phyloP scores from a whole-genome alignment of 2,888 invertebrate genomes.

The Hemaris fuciformis region DNA sequence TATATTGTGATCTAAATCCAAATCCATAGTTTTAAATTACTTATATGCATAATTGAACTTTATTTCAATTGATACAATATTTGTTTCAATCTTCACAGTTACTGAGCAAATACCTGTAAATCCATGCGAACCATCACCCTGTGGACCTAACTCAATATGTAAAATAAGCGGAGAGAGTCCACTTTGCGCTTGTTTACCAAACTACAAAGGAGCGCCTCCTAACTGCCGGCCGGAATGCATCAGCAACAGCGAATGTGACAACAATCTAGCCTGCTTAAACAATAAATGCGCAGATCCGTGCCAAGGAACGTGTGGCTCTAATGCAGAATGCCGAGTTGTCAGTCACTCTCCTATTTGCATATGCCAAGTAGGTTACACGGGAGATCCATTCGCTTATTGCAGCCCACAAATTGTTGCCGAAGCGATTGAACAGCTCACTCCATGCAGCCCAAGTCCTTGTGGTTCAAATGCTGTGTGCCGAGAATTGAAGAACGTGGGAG shows the following conservation, averaged over 20 bases:
- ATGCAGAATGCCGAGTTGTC: slow-evolving; percentile 88
- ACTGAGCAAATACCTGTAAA: slow-evolving; percentile 59
- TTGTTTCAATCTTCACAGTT: slow-evolving; percentile 40
- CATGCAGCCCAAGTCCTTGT: slow-evolving; percentile 85
- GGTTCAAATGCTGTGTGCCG: slow-evolving; percentile 83
- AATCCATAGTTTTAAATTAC: neutral
- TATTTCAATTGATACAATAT: no score
- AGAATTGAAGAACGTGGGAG: slow-evolving; percentile 83
- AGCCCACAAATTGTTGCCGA: slow-evolving; percentile 53
- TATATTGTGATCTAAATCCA: neutral
- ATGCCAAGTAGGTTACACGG: slow-evolving; percentile 85
- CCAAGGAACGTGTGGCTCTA: slow-evolving; percentile 85
- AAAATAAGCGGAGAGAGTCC: slow-evolving; percentile 84
- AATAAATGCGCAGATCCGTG: slow-evolving; percentile 90
- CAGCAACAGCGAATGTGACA: slow-evolving; percentile 88
- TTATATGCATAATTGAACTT: no score
- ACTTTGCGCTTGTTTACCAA: slow-evolving; percentile 87
- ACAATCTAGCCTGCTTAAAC: slow-evolving; percentile 86
- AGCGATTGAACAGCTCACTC: slow-evolving; percentile 70
- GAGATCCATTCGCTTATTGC: slow-evolving; percentile 89
- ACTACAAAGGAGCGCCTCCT: slow-evolving; percentile 86
- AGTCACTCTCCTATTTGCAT: slow-evolving; percentile 88
- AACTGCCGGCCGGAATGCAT: slow-evolving; percentile 91
- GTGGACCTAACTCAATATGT: slow-evolving; percentile 89
- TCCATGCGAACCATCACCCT: slow-evolving; percentile 88